Conservation (phyloP, 30 jellyfish, hydroid and myxozoan species). For the Catostylus mosaicus region DNA sequence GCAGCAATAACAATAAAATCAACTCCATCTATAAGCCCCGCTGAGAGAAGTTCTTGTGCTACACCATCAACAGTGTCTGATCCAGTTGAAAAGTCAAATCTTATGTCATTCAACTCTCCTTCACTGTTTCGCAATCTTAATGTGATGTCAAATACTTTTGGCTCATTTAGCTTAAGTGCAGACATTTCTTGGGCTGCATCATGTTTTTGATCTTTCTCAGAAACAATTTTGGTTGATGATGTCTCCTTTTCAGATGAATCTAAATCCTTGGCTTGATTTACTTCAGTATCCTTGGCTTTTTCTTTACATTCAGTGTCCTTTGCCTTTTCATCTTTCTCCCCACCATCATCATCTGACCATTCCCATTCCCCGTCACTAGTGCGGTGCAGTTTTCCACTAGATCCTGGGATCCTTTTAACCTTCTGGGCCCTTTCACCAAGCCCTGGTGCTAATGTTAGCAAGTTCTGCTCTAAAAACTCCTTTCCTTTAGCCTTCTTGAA, state of each 20-base stretch:
- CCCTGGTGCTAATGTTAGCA: conserved; percentile 85
- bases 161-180: conserved; percentile 6
- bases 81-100: conserved; percentile 90
- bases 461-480: conserved; percentile 76
- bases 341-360: conserved; percentile 80
- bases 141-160: conserved; percentile 79
- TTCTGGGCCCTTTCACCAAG: conserved; percentile 88
- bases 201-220: neutral
- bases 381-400: conserved; percentile 86
- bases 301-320: neutral
- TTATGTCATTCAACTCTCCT: conserved; percentile 93
- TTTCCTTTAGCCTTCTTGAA: conserved; percentile 92
- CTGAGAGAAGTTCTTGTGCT: conserved; percentile 96
- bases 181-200: neutral
- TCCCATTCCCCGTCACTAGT: conserved; percentile 79
- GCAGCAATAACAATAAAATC: conserved; percentile 98
- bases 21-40: conserved; percentile 95
- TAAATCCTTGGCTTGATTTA: neutral
- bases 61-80: conserved; percentile 96
- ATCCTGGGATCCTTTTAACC: conserved; percentile 76
- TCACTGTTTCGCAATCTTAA: conserved; percentile 81
- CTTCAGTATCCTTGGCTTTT: neutral
- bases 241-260: neutral
- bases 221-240: neutral
- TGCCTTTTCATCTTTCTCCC: conserved; percentile 13